Conservation (phyloP, 1,140 invertebrate genomes). For the Calliphora vicina region DNA sequence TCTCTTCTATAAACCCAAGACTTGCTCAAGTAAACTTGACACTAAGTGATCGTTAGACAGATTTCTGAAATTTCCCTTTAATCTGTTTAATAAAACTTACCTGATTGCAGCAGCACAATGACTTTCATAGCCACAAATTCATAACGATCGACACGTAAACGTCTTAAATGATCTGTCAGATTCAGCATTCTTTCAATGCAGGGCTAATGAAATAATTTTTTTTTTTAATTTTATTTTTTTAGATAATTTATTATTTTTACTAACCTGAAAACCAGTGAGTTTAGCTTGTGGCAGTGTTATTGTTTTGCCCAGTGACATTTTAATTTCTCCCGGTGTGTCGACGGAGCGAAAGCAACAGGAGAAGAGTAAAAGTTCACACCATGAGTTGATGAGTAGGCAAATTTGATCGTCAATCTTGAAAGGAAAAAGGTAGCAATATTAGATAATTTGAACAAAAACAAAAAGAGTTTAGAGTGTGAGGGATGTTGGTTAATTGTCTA, state of each 20-base stretch:
- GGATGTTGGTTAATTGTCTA: no score
- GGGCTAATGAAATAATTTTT: constrained; percentile 64
- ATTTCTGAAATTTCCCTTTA: not conserved
- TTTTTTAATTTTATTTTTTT: not conserved
- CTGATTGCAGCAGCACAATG: constrained; percentile 90
- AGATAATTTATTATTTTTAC: not conserved
- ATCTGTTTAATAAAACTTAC: constrained; percentile 64
- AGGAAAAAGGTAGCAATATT: no score
- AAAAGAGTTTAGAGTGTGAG: no score
- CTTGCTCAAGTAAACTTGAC: no score
- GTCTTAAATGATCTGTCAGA: constrained; percentile 89
- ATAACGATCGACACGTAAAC: constrained; percentile 92
- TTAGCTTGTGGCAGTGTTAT: constrained; percentile 72
- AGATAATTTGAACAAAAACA: no score
- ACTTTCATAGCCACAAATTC: constrained; percentile 98
- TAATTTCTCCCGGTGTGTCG: constrained; percentile 84
- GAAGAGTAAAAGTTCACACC: constrained; percentile 94
- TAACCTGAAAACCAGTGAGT: constrained; percentile 65
- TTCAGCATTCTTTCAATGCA: constrained; percentile 94
- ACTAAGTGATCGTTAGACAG: no score
- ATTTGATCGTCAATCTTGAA: constrained; percentile 94
- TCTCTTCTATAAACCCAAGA: no score
- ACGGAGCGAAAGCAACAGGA: constrained; percentile 92
- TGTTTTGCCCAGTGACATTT: constrained; percentile 78
- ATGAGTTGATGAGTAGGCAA: constrained; percentile 94